A percentile compares a stretch with the other conserved stretches of the same genome.
Evolutionary conservation across 2,113 vertebrate genomes (phyloP).

Genomic region (Boulengeromyrus knoepffleri): DNA sequence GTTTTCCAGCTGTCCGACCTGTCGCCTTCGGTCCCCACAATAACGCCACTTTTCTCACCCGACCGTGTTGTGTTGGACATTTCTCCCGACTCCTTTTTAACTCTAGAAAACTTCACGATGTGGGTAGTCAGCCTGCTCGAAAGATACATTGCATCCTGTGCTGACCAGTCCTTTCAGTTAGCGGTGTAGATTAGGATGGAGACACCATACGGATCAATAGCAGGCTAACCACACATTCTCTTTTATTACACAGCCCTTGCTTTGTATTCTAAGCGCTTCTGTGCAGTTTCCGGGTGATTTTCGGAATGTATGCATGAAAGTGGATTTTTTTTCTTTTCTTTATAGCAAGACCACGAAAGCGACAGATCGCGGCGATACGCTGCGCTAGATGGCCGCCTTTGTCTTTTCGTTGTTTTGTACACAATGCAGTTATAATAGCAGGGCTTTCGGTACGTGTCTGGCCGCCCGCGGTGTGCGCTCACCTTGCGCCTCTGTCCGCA

Average conservation of each 20-base stretch:
- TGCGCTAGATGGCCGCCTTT: background rate
- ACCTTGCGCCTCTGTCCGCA: background rate
- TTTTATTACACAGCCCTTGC: background rate
- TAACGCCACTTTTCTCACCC: background rate
- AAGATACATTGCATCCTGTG: no score
- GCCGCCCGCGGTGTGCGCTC: background rate
- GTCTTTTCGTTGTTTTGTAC: constrained; percentile 2
- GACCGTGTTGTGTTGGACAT: background rate
- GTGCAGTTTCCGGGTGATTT: background rate
- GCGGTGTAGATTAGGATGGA: background rate
- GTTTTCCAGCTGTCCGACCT: background rate
- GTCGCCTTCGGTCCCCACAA: background rate
- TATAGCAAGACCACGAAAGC: background rate
- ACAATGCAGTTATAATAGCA: background rate
- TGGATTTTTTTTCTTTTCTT: background rate
- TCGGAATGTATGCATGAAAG: background rate
- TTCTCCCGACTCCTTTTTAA: background rate
- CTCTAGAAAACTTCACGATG: background rate
- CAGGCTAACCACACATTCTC: background rate
- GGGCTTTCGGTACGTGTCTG: background rate
- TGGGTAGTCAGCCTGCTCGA: background rate
- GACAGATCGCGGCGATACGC: background rate
- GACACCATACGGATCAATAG: background rate
- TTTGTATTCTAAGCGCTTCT: background rate
- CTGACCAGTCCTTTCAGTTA: background rate